Evolutionary conservation across 1,140 invertebrate species (phyloP).

Genomic region (Brachionus koreanus): DNA sequence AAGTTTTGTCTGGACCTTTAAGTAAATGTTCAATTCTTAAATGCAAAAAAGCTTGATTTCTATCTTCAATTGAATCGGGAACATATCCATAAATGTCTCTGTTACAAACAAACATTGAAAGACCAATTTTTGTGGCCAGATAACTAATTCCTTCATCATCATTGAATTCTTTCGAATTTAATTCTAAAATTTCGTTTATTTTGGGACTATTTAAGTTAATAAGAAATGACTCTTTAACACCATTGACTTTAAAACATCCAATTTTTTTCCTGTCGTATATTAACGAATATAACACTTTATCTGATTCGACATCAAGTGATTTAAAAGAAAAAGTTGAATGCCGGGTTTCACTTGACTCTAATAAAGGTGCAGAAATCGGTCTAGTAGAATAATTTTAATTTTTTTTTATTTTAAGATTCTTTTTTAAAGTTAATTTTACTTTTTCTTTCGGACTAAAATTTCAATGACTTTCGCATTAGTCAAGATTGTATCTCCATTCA

Average conservation of each 20-base stretch:
- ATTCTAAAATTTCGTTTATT: not conserved
- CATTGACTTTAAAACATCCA: constrained; percentile 24
- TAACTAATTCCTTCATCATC: not conserved
- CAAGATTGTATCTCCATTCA: not conserved
- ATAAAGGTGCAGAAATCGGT: not conserved
- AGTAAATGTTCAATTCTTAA: constrained; percentile 40
- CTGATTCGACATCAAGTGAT: not conserved
- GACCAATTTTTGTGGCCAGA: not conserved
- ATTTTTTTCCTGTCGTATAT: constrained; percentile 8
- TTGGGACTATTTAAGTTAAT: not conserved
- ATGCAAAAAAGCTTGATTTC: constrained; percentile 1
- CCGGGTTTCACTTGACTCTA: not conserved
- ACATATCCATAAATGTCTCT: constrained; percentile 36
- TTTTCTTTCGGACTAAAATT: not conserved
- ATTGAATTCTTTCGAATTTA: not conserved
- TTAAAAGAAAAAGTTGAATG: not conserved
- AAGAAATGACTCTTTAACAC: not conserved
- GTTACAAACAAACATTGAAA: constrained; percentile 29
- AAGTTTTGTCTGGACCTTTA: constrained; percentile 37
- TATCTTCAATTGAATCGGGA: not conserved
- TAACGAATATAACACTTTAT: not conserved
- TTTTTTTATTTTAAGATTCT: not conserved
- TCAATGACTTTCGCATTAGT: not conserved
- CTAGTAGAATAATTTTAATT: not conserved
- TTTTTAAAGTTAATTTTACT: not conserved